Evolutionary conservation across 2,888 invertebrate species (phyloP), one percentile per base, ranked within the genome.

Genomic region (Cryptophagus acutangulus): DNA sequence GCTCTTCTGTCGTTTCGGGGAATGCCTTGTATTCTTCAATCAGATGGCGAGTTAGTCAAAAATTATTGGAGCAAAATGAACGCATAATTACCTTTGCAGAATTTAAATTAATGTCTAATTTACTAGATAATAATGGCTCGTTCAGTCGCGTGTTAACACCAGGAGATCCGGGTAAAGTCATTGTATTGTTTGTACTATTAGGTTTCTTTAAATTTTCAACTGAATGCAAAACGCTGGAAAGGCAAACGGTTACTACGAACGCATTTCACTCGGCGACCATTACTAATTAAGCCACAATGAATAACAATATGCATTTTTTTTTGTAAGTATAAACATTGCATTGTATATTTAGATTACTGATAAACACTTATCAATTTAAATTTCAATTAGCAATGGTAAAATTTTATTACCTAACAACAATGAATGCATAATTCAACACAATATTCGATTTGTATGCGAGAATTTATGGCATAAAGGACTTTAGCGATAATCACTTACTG

Each of bases 1-100:
- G 41, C 58, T 56, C 40, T 57, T 61, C 38, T 59, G 60, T 17
- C 56, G 48, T 46, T 61, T 61, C 4, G 61, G 58, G 3, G 56
- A 48, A 29, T 47, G 49, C 31, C 49, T 45, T 10, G 31, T 16
- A 26, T n/a, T 33, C 26, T 26, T 6, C n/a, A 26, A 26, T 8
- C 20, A n/a, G n/a, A n/a, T n/a, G 10, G 10, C 3, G 30, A n/a
- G 28, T 41, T 28, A 28, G 8, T 29, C 41, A 31, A 17, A 20
- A 20, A 6, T 20, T 20, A 20, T 20, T 9, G 20, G 5, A 20
- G 6, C 20, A 20, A 20, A 20, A 5, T 20, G 6, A 20, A 20
- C 9, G 9, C 9, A 3, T 26, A 20, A 20, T 26, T 26, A 26
- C 26, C 15, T 31, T 31, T 31, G 14, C 31, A 3, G 31, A 16